Percentiles rank a stretch among this genome's conserved stretches.
phyloP scores from a whole-genome alignment of 2,888 invertebrate species.

The Sesamia inferens region DNA sequence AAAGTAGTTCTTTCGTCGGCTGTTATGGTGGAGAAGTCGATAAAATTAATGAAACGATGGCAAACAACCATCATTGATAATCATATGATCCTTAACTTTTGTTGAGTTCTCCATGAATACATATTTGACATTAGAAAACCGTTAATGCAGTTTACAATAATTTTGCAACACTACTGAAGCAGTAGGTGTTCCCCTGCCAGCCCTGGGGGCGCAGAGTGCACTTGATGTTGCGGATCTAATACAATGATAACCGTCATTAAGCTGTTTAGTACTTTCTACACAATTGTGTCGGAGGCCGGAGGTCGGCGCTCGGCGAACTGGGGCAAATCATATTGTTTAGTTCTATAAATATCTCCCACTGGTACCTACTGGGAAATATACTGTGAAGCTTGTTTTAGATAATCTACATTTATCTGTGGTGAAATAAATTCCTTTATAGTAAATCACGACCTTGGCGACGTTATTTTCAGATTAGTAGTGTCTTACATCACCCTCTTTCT shows the following conservation, averaged over 20 bases:
- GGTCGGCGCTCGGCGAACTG: slow-evolving; percentile 44
- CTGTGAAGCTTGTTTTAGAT: slow-evolving; percentile 8
- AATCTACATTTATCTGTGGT: not conserved
- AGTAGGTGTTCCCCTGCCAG: not conserved
- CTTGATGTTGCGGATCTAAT: slow-evolving; percentile 53
- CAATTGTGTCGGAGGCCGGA: slow-evolving; percentile 47
- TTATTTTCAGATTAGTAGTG: not conserved
- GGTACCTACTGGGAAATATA: slow-evolving; percentile 12
- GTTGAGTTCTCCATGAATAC: not conserved
- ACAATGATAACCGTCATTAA: slow-evolving; percentile 45
- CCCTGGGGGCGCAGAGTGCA: slow-evolving; percentile 43
- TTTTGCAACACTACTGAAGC: not conserved
- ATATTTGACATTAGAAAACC: not conserved
- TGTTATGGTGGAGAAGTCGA: not conserved
- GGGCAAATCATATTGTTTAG: slow-evolving; percentile 32
- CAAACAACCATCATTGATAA: not conserved
- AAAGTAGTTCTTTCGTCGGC: not conserved
- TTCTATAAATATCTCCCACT: slow-evolving; percentile 37
- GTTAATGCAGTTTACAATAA: not conserved
- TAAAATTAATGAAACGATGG: not conserved
- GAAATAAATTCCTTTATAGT: not conserved
- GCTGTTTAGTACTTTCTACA: slow-evolving; percentile 52
- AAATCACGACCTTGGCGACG: not conserved
- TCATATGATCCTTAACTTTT: not conserved
- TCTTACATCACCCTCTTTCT: too few species aligned